These are phyloP conservation scores for Scaptomyza tumidula DNA, from an alignment of 2,888 invertebrate species.

Conservation along the genomic window DNA sequence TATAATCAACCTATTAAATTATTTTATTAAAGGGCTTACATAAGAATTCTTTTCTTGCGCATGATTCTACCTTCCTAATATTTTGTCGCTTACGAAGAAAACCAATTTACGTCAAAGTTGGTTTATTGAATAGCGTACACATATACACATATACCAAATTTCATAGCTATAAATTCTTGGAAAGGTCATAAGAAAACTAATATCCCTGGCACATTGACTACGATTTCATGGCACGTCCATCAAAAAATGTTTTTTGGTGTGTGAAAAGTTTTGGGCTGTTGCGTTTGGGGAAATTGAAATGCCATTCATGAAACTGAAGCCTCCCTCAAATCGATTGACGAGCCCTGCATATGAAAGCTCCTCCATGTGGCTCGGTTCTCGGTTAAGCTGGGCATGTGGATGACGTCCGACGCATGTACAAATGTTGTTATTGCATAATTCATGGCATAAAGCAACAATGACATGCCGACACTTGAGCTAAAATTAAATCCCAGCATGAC, in stretches of 20 bases:
- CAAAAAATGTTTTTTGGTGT: conserved; percentile 6
- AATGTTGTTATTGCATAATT: conserved; percentile 35
- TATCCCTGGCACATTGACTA: background rate
- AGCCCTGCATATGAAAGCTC: background rate
- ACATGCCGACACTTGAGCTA: conserved; percentile 32
- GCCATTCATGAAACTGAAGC: conserved; percentile 51
- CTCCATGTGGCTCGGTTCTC: background rate
- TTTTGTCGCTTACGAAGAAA: too few relatives aligned
- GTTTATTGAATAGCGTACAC: too few relatives aligned
- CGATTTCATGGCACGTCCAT: conserved; percentile 16
- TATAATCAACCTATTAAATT: too few relatives aligned
- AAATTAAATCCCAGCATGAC: conserved; percentile 24
- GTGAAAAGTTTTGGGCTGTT: conserved; percentile 15
- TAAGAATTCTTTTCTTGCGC: too few relatives aligned
- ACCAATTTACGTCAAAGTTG: too few relatives aligned
- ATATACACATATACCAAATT: background rate
- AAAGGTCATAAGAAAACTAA: background rate
- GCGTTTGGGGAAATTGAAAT: conserved; percentile 45
- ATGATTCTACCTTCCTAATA: too few relatives aligned
- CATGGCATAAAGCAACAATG: conserved; percentile 10
- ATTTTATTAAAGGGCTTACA: too few relatives aligned
- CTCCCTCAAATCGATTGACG: conserved; percentile 36
- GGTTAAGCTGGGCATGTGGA: conserved; percentile 16
- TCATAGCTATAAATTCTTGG: background rate
- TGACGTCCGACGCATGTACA: conserved; percentile 6